phyloP scores from a whole-genome alignment of 1,140 invertebrate genomes.

The Anastrepha obliqua region DNA sequence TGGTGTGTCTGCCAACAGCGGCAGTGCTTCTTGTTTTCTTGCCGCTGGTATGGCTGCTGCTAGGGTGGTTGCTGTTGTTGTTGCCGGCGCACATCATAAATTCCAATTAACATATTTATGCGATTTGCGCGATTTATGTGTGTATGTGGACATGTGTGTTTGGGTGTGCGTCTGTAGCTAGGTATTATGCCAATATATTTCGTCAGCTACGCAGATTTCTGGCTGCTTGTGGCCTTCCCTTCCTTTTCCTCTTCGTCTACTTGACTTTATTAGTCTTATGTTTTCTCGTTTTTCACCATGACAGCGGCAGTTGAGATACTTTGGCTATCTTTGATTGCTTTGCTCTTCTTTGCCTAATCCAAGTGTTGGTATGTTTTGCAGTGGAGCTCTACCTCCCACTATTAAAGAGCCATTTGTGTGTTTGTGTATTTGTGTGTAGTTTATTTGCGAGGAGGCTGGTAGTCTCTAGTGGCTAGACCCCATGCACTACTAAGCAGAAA shows the following conservation, averaged over 20 bases:
- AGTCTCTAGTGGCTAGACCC: too few relatives aligned
- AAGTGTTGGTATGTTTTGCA: neutral
- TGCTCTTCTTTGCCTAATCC: neutral
- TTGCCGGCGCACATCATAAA: slow-evolving; percentile 41
- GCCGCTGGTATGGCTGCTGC: neutral
- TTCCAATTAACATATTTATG: slow-evolving; percentile 51
- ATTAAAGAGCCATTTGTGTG: too few relatives aligned
- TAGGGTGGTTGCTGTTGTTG: neutral
- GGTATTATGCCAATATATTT: neutral
- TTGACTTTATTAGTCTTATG: neutral
- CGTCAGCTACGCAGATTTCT: neutral
- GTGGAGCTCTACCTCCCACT: neutral
- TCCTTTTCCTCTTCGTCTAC: too few relatives aligned
- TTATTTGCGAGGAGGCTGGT: too few relatives aligned
- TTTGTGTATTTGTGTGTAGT: too few relatives aligned
- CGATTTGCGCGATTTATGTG: slow-evolving; percentile 33
- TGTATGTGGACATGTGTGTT: neutral
- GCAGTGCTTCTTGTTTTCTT: neutral
- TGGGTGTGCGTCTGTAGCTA: neutral
- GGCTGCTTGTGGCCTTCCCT: neutral
- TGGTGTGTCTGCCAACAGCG: neutral
- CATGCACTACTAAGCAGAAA: too few relatives aligned
- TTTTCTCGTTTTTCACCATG: neutral
- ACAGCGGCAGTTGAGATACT: neutral
- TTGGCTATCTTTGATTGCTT: neutral